phyloP scores from a whole-genome alignment of 2,888 invertebrate species.

The Sminthurinus aureus region DNA sequence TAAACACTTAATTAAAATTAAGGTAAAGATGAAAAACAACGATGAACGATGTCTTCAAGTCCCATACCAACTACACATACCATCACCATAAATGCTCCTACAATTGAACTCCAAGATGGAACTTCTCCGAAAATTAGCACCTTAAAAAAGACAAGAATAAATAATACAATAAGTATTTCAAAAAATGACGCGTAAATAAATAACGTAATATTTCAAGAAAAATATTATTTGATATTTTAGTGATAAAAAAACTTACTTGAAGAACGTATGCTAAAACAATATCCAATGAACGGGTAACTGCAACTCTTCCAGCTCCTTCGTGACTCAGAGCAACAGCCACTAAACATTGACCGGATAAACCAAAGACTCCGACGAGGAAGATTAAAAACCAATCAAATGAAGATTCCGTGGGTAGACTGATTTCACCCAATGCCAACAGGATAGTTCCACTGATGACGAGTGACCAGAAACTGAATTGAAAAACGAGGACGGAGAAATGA shows the following conservation, averaged over 20 bases:
- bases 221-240: too few species aligned
- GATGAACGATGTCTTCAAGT: conserved; percentile 62
- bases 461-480: conserved; percentile 64
- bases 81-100: conserved; percentile 64
- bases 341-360: conserved; percentile 64
- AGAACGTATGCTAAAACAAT: conserved; percentile 65
- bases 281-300: conserved; percentile 65
- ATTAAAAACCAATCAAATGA: conserved; percentile 54
- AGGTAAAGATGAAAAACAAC: conserved; percentile 53
- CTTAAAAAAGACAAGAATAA: conserved; percentile 36
- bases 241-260: too few species aligned
- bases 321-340: conserved; percentile 65
- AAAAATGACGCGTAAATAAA: too few species aligned
- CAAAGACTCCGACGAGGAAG: conserved; percentile 62
- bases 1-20: conserved; percentile 30
- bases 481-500: conserved; percentile 65
- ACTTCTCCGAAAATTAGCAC: conserved; percentile 64
- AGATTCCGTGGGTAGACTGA: conserved; percentile 47
- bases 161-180: too few species aligned
- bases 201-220: too few species aligned
- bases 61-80: conserved; percentile 65
- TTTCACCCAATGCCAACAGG: conserved; percentile 61
- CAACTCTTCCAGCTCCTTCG: conserved; percentile 66
- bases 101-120: conserved; percentile 63
- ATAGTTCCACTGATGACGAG: conserved; percentile 61